These are phyloP conservation scores for Nomada hirtipes DNA, from an alignment of 2,888 invertebrate species.

Conservation along the genomic window DNA sequence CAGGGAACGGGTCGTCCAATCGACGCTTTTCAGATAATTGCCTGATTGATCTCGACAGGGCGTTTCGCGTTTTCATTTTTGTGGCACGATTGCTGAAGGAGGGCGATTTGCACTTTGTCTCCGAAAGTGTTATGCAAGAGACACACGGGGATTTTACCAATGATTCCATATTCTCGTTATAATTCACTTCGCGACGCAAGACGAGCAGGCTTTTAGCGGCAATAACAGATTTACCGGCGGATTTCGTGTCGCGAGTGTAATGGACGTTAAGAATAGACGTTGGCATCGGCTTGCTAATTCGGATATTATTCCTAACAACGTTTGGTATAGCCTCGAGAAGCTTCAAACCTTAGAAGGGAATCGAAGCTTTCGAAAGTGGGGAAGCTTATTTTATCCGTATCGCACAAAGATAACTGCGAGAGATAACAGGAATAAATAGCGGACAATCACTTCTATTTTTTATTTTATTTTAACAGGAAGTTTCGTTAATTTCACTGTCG, in stretches of 20 bases:
- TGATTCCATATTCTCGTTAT: constrained; percentile 54
- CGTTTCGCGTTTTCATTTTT: too few species aligned
- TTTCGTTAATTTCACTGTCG: too few species aligned
- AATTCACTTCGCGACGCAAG: constrained; percentile 56
- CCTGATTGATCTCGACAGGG: not conserved
- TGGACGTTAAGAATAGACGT: constrained; percentile 62
- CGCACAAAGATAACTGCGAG: not conserved
- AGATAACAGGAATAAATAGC: too few species aligned
- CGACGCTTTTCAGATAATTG: not conserved
- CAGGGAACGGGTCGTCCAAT: not conserved
- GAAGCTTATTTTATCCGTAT: not conserved
- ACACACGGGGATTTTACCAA: constrained; percentile 20
- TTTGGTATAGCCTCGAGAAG: not conserved
- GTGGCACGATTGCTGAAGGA: too few species aligned
- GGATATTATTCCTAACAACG: constrained; percentile 51
- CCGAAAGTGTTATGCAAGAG: not conserved
- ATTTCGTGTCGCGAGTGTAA: constrained; percentile 46
- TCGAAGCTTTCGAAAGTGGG: not conserved
- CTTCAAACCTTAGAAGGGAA: not conserved
- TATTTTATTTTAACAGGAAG: too few species aligned
- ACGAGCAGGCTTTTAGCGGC: constrained; percentile 59
- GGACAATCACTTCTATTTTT: too few species aligned
- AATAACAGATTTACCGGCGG: constrained; percentile 59
- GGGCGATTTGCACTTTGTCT: not conserved
- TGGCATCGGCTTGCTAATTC: constrained; percentile 51